Percentiles rank a stretch among this genome's conserved stretches.
These are phyloP conservation scores for Phalacrocorax pelagicus DNA, from an alignment of 2,113 vertebrate genomes.

Conservation along the genomic window DNA sequence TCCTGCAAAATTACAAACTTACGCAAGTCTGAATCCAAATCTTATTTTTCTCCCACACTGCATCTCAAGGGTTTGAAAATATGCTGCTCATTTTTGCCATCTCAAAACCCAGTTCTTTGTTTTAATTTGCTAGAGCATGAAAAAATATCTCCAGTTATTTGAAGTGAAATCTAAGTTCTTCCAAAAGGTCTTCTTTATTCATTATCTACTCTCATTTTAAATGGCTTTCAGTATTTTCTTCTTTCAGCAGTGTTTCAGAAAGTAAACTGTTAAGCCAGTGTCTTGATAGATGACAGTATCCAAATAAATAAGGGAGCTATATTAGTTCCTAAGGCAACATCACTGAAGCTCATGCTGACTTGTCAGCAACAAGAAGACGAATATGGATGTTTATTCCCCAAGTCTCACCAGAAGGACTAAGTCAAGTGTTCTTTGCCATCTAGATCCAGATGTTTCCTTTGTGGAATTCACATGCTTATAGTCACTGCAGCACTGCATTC, in stretches of 20 bases:
- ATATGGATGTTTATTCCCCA: neutral
- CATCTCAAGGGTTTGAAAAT: neutral
- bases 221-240: neutral
- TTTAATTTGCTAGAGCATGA: neutral
- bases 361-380: neutral
- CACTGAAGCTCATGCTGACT: neutral
- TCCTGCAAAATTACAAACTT: neutral
- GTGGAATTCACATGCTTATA: neutral
- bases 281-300: neutral
- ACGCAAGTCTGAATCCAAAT: neutral
- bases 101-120: neutral
- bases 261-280: neutral
- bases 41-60: neutral
- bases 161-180: neutral
- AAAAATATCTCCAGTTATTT: neutral
- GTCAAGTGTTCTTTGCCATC: neutral
- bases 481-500: neutral
- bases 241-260: neutral
- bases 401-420: neutral
- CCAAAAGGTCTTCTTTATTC: neutral
- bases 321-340: neutral
- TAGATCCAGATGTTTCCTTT: neutral
- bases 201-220: neutral
- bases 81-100: neutral
- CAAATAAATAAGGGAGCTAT: neutral